Conservation (phyloP, 1,140 invertebrate species). For the Varroa destructor region DNA sequence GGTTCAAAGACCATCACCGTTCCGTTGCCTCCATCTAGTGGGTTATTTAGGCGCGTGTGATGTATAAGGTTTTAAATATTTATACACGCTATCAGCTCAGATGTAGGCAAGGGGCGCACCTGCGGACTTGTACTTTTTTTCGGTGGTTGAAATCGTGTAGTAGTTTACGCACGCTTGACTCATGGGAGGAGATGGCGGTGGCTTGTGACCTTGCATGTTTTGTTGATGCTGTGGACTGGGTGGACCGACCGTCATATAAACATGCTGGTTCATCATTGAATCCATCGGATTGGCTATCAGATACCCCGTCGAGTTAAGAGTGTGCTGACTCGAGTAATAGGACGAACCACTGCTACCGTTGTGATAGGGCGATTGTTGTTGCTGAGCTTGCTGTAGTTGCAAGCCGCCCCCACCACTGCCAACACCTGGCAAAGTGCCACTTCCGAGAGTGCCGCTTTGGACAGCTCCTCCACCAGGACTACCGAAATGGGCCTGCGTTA, state of each 20-base stretch:
- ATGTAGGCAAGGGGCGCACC: conserved; percentile 18
- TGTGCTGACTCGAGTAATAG: conserved; percentile 26
- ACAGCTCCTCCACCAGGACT: too few species aligned
- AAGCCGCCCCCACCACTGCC: too few species aligned
- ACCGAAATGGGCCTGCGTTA: conserved; percentile 22
- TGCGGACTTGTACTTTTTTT: conserved; percentile 20
- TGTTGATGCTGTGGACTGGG: conserved; percentile 17
- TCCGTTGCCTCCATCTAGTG: too few species aligned
- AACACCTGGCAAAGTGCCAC: background rate
- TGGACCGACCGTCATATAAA: conserved; percentile 22
- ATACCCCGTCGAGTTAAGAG: conserved; percentile 20
- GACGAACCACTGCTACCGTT: background rate
- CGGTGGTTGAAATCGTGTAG: conserved; percentile 21
- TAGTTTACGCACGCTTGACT: background rate
- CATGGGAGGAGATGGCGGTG: background rate
- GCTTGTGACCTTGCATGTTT: background rate
- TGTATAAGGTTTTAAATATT: too few species aligned
- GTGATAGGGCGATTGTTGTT: conserved; percentile 13
- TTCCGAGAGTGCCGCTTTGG: background rate
- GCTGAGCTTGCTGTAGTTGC: background rate
- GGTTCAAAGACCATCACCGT: too few species aligned
- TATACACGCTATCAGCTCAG: background rate
- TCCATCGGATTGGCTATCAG: conserved; percentile 26
- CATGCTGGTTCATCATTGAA: background rate
- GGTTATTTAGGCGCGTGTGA: too few species aligned